Conservation (phyloP, 92 coral and sea anemone species). For the Bergia puertoricense region DNA sequence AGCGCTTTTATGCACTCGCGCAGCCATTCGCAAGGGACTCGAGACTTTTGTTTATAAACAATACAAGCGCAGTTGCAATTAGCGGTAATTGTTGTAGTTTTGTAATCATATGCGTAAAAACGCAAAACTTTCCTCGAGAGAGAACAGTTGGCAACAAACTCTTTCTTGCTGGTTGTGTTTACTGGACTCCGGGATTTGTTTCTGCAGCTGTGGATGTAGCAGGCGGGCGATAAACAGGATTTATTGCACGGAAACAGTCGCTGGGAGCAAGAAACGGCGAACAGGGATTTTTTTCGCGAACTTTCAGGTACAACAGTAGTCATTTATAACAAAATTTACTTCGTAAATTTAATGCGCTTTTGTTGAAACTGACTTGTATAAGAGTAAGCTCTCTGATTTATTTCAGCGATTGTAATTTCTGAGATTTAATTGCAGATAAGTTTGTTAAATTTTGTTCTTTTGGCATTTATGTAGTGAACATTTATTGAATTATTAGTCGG, state of each 20-base stretch:
- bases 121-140: neutral
- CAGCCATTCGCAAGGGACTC: no score
- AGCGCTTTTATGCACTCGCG: no score
- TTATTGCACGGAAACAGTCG: slow-evolving; percentile 10
- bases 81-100: no score
- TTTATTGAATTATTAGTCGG: no score
- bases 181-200: slow-evolving; percentile 1
- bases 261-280: slow-evolving; percentile 5
- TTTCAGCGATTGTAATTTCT: no score
- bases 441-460: no score
- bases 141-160: slow-evolving; percentile 5
- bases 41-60: no score
- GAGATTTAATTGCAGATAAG: no score
- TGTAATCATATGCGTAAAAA: no score
- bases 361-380: neutral
- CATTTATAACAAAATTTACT: neutral
- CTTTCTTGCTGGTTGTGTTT: neutral
- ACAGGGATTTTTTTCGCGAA: neutral
- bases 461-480: no score
- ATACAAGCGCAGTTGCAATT: no score
- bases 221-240: neutral
- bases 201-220: neutral
- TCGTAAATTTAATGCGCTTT: neutral
- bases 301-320: neutral
- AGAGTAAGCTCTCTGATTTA: no score